phyloP scores from a whole-genome alignment of 1,140 invertebrate genomes.

The Drosophila sp. region DNA sequence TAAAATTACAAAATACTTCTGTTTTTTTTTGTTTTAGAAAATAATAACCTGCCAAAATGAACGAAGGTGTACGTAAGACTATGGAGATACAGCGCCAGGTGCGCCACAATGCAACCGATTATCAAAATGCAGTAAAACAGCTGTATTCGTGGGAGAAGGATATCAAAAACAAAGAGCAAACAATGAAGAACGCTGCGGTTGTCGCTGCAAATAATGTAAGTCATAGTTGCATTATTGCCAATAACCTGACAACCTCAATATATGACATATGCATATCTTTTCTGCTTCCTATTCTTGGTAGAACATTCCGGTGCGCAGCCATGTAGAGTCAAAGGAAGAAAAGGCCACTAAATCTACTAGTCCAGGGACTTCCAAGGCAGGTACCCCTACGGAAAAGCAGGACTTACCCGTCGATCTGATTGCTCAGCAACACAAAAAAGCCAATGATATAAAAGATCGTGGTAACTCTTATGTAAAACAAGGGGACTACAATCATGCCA shows the following conservation, averaged over 20 bases:
- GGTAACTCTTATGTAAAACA: conserved; percentile 93
- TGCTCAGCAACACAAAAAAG: conserved; percentile 82
- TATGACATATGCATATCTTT: background rate
- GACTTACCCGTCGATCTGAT: conserved; percentile 58
- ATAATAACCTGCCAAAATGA: conserved; percentile 39
- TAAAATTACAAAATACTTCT: background rate
- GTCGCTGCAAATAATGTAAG: conserved; percentile 48
- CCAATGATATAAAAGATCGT: conserved; percentile 84
- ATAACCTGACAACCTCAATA: background rate
- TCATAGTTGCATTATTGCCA: conserved; percentile 9
- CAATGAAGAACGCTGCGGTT: conserved; percentile 55
- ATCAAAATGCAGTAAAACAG: conserved; percentile 89
- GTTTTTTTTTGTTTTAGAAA: background rate
- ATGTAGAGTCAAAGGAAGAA: conserved; percentile 31
- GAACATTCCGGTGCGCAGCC: conserved; percentile 59
- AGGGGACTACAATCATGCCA: conserved; percentile 90
- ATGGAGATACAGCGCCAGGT: conserved; percentile 88
- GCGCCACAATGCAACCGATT: conserved; percentile 89
- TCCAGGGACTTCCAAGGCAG: conserved; percentile 34
- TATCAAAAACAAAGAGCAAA: conserved; percentile 91
- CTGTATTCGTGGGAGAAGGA: conserved; percentile 92
- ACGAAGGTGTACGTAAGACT: conserved; percentile 82
- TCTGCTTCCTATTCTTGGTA: conserved; percentile 11
- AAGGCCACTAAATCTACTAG: conserved; percentile 20
- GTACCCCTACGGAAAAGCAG: conserved; percentile 67